Conservation (phyloP, 92 coral and sea anemone species). For the Anthopleura xanthogrammica region DNA sequence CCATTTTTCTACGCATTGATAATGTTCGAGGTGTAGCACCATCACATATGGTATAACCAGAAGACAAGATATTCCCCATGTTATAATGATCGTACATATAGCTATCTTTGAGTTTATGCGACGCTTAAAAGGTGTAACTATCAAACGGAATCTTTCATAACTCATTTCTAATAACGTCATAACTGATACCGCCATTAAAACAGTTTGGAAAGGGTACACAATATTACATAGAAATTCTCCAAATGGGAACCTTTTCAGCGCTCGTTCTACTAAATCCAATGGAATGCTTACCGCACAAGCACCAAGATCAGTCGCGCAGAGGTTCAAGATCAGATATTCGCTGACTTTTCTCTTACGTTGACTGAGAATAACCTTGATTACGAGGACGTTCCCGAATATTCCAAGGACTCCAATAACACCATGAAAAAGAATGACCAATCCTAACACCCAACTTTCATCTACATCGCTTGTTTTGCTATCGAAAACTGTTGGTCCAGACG, state of each 20-base stretch:
- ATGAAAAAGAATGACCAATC: constrained; percentile 28
- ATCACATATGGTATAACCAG: constrained; percentile 47
- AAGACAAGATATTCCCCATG: constrained; percentile 40
- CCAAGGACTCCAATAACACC: constrained; percentile 41
- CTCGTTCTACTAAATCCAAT: constrained; percentile 42
- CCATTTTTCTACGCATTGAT: constrained; percentile 44
- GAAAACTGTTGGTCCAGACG: background rate
- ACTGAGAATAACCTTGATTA: constrained; percentile 48
- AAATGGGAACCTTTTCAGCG: constrained; percentile 40
- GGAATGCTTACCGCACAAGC: constrained; percentile 47
- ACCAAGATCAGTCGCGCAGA: constrained; percentile 55
- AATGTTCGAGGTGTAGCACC: constrained; percentile 18
- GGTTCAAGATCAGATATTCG: constrained; percentile 58
- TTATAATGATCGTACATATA: constrained; percentile 26
- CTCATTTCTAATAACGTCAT: constrained; percentile 57
- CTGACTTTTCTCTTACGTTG: constrained; percentile 35
- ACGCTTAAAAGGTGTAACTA: constrained; percentile 43
- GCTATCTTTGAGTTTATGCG: constrained; percentile 27
- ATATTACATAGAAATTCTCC: constrained; percentile 54
- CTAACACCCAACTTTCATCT: constrained; percentile 21
- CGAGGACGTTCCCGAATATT: constrained; percentile 40
- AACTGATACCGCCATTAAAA: constrained; percentile 46
- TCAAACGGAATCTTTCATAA: constrained; percentile 52
- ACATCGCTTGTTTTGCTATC: background rate
- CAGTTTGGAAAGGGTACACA: constrained; percentile 57